Base-by-base conservation (phyloP, 2,888 invertebrate genomes). In the Pteria penguin region DNA sequence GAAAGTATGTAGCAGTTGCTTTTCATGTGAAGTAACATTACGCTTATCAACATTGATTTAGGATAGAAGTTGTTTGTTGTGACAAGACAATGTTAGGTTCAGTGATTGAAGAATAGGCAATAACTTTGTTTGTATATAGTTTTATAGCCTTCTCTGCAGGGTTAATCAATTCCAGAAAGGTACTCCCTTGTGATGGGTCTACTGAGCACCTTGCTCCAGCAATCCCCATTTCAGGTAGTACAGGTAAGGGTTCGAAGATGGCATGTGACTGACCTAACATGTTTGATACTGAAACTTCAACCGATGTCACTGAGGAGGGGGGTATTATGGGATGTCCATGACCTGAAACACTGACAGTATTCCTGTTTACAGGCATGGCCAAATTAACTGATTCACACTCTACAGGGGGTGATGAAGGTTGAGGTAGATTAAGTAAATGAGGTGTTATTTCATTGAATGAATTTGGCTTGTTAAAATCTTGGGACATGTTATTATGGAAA, bases 171-270 rank as follows among this genome's bases (percentile, higher is more conserved):
- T 63, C 45, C 18, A 66, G 3, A 11, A 26, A 8, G 14, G 36
- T 52, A 11, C 27, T 26, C 52, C 33, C 33, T n/a, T 33, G 27
- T 27, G 66, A 36, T 5, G 11, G 52, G 14, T 32, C 45, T 14
- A 52, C 52, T 24, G 52, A 24, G 2, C 29, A 18, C n/a, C 52
- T 66, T n/a, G 45, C 66, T n/a, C 66, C 66, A 52, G 66, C 66
- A 0, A 66, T 4, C 14, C 45, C 32, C 27, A 66, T 14, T 22
- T 36, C 33, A 3, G 66, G 66, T 8, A 63, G 33, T 26, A 26
- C n/a, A 33, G 63, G 63, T 4, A 63, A n/a, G 33, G 63, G 63
- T 33, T 66, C 66, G 3, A 66, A n/a, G 4, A 66, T 11, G 18
- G 26, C 24, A 24, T 4, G 11, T 1, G 66, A 36, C 1, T 33